Evolutionary conservation across 1,140 invertebrate species (phyloP), one percentile per base, ranked within the genome.

Genomic region (Oedothorax gibbosus): DNA sequence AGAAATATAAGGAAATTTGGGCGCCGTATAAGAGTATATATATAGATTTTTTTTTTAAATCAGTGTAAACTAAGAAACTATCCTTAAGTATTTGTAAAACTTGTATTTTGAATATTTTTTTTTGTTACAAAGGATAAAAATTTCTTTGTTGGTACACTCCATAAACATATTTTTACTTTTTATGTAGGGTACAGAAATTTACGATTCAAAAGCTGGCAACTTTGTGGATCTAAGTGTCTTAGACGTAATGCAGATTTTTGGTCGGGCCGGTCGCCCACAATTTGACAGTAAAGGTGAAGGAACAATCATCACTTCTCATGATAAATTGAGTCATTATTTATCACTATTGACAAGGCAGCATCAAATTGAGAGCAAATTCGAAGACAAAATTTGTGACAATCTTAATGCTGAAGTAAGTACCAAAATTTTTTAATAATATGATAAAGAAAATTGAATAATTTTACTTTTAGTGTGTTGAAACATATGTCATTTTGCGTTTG

Each of bases 211-310:
- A 88, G 95, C 96, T 87, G 98, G 98, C 0, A 93, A 94, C 0
- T 99, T 98, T 91, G 94, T 99, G 0, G 97, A 99, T 90, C 91
- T 99, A 10, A 96, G 96, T 80, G 98, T 99, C 88, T 91, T 99
- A 60, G 99, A 99, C 91, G 98, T 99, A 10, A 92, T 99, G 83
- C 99, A 99, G 93, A 99, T 99, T 86, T 99, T 99, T 91, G 99
- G 99, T 78, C 93, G 99, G 68, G 99, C 99, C 21, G 99, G 99
- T 60, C 93, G 94, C 51, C 98, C 98, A 0, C 93, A 93, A 89
- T 93, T 88, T 89, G 97, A 99, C 89, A 86, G 80, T 14, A 65
- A 49, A 14, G 97, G 99, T 20, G 95, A 98, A 81, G 99, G 97
- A 20, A 95, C 96, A 7, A 99, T 99, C 69, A 98, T 99, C 49